Base-by-base conservation (phyloP, 1,140 invertebrate species). In the Kradibia gibbosae region DNA sequence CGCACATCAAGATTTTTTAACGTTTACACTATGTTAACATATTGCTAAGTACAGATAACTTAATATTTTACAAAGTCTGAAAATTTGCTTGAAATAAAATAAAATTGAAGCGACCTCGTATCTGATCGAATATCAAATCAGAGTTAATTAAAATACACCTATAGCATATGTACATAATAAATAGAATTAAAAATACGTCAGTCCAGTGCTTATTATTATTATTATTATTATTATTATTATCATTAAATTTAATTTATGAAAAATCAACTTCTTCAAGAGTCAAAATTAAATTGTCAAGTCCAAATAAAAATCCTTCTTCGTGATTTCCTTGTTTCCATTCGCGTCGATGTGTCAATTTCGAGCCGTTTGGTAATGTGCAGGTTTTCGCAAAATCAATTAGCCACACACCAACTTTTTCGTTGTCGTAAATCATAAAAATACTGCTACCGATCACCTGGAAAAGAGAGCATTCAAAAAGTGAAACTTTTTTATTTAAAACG, bases 361-460 rank as follows among this genome's bases (percentile, higher is more conserved):
- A 85, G 20, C 94, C 94, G 42, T 94, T 92, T 0, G 97, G 96
- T 42, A 98, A 90, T 67, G 93, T 92, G 22, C 94, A 92, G 0
- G 97, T 98, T 88, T 99, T 99, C 22, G 97, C 98, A 92, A 99
- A 99, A 88, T 99, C 98, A 78, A 99, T 99, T 82, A 99, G 92
- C 98, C 98, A 99, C 4, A 96, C 96, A 73, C 96, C 96, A 5
- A 97, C 95, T 84, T 95, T 94, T 75, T 94, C 93, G 81, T 95
- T 93, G 89, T 99, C 98, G 87, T 98, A 97, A 48, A 99, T 96
- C 86, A 99, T 96, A 79, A 99, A 95, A 83, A 99, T 94, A 90
- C 97, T 98, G 90, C 96, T 98, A 31, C 98, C 98, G 85, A 99
- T 95, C 39, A 95, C 92, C 93, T 95, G n/a, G n/a, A 88, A 91